Conservation (phyloP, 2,888 invertebrate genomes). For the Platycheirus rosarum region DNA sequence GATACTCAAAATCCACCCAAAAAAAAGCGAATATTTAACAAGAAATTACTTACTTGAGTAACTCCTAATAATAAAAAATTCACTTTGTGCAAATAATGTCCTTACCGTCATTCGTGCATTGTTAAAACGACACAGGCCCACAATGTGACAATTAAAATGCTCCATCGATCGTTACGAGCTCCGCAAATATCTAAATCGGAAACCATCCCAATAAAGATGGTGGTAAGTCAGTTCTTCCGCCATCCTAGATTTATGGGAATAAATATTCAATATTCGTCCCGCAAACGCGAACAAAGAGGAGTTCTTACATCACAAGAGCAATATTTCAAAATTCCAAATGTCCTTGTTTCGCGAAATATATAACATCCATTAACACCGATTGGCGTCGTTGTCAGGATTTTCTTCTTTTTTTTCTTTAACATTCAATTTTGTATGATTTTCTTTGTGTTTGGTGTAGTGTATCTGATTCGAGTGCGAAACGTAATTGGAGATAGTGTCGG, state of each 20-base stretch:
- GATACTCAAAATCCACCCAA: too few relatives aligned
- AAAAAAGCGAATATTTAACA: conserved; percentile 19
- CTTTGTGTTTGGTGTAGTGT: conserved; percentile 40
- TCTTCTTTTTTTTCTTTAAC: conserved; percentile 10
- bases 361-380: conserved; percentile 70
- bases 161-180: conserved; percentile 46
- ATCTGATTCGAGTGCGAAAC: conserved; percentile 61
- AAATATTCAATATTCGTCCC: conserved; percentile 65
- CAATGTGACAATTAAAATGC: conserved; percentile 66
- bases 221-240: too few relatives aligned
- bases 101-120: conserved; percentile 38
- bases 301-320: conserved; percentile 40
- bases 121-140: conserved; percentile 66
- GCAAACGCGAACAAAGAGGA: conserved; percentile 34
- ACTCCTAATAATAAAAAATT: conserved; percentile 53
- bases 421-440: too few relatives aligned
- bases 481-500: conserved; percentile 68
- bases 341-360: conserved; percentile 56
- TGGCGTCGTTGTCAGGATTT: conserved; percentile 61
- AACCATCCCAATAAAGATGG: conserved; percentile 11
- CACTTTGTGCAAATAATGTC: conserved; percentile 60
- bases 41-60: conserved; percentile 48
- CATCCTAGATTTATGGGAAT: conserved; percentile 29
- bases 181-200: conserved; percentile 24
- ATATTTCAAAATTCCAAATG: conserved; percentile 60